Evolutionary conservation across 2,797 vertebrate species (phyloP), one percentile per base, ranked within the genome.

Genomic region (Cirrhinus mrigala): DNA sequence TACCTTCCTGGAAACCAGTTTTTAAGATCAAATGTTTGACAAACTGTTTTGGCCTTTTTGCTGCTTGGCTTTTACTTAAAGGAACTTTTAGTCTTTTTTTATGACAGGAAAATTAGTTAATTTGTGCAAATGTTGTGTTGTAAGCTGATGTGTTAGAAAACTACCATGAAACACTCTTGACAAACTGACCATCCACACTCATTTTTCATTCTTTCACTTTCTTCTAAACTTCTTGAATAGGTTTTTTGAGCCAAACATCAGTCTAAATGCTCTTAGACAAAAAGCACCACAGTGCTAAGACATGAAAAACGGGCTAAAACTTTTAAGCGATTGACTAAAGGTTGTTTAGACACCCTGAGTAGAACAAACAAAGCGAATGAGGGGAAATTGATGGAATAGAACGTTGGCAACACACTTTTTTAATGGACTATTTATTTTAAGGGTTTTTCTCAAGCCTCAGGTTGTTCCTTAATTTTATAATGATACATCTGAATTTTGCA

Each of bases 261-360:
- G 52, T 58, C 52, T 24, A 27, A 27, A 22, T 58, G 48, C 27
- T 66, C 18, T 64, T 66, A 22, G 27, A 50, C 40, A 80, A 80
- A 37, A 44, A 68, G 9, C 7, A 4, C 15, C 44, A 46, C 0
- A 2, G 27, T 4, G 29, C n/a, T 12, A 15, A 66, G 24, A 54
- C 24, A 52, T 73, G 18, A 73, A 20, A 60, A 71, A 56, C 22
- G 7, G 12, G 60, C 60, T 48, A 33, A 73, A 82, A 73, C 54
- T 33, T 33, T n/a, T 58, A 62, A 60, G 29, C 46, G 24, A 82
- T 69, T 40, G 48, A 68, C n/a, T 82, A 69, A 70, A 71, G 12
- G 18, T 15, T 81, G 14, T 81, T 69, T 70, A 70, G 29, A 22
- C n/a, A 15, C 40, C 9, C 33, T 71, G 50, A 46, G 16, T 40